phyloP scores from a whole-genome alignment of 2,797 vertebrate species.

The Sebastes umbrosus region DNA sequence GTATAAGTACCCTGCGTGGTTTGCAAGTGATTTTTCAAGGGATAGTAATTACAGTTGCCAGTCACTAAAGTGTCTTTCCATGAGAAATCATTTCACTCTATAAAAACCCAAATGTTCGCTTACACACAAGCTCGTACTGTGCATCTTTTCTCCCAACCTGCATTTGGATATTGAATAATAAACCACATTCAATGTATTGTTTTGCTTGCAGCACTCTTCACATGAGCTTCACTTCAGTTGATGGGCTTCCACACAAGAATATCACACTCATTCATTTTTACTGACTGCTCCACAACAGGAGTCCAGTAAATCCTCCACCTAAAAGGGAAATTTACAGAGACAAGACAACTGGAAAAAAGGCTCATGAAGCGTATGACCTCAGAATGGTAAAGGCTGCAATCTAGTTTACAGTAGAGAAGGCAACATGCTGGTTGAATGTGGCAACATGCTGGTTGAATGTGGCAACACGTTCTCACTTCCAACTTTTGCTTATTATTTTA shows the following conservation, averaged over 20 bases:
- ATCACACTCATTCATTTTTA: slow-evolving; percentile 38
- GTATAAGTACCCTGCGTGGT: background rate
- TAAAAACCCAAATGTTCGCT: background rate
- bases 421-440: background rate
- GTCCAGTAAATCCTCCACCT: slow-evolving; percentile 47
- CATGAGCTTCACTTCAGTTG: slow-evolving; percentile 4
- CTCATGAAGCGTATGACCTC: slow-evolving; percentile 10
- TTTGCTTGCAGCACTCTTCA: slow-evolving; percentile 1
- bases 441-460: background rate
- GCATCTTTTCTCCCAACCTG: background rate
- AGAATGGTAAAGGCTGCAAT: slow-evolving; percentile 21
- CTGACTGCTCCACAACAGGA: slow-evolving; percentile 34
- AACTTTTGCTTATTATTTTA: no score
- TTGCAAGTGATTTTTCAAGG: slow-evolving; percentile 20
- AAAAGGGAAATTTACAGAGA: slow-evolving; percentile 46
- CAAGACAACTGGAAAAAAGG: slow-evolving; percentile 21
- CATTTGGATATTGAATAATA: slow-evolving; percentile 10
- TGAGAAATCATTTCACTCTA: slow-evolving; percentile 6
- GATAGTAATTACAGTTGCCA: slow-evolving; percentile 24
- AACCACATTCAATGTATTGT: background rate
- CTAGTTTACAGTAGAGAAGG: background rate
- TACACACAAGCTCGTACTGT: background rate
- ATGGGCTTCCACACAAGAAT: background rate
- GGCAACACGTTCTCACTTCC: no score
- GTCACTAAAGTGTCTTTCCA: background rate